phyloP scores from a whole-genome alignment of 2,888 invertebrate species.

The Nesidiocoris tenuis region DNA sequence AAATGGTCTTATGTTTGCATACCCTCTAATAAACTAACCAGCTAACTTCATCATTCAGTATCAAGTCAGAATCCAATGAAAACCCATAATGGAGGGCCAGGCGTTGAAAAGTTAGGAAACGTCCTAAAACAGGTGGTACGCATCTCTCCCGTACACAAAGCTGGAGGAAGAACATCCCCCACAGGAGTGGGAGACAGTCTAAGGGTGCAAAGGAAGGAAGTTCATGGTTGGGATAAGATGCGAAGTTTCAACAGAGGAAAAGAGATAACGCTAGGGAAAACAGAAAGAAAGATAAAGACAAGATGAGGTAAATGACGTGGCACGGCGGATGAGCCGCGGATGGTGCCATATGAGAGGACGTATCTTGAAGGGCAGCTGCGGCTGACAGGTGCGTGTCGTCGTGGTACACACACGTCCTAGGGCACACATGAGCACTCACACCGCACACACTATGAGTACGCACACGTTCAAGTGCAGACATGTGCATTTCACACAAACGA shows the following conservation, averaged over 20 bases:
- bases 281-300: neutral
- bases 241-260: neutral
- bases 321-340: neutral
- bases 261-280: neutral
- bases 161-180: neutral
- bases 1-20: too few relatives aligned
- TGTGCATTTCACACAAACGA: neutral
- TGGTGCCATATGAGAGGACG: slow-evolving; percentile 39
- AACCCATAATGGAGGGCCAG: too few relatives aligned
- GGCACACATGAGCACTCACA: neutral
- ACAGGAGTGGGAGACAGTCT: neutral
- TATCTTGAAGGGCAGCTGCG: slow-evolving; percentile 37
- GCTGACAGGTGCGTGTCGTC: slow-evolving; percentile 29
- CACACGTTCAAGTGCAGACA: neutral
- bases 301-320: neutral
- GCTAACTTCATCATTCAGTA: too few relatives aligned
- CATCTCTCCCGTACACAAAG: neutral
- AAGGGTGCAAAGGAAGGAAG: neutral
- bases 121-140: neutral
- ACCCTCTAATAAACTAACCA: too few relatives aligned
- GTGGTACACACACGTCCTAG: neutral
- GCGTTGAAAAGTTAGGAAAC: neutral
- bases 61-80: too few relatives aligned
- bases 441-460: too few relatives aligned
- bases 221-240: neutral